These are phyloP conservation scores for Pluvialis apricaria DNA, from an alignment of 2,113 vertebrate genomes.

Conservation along the genomic window DNA sequence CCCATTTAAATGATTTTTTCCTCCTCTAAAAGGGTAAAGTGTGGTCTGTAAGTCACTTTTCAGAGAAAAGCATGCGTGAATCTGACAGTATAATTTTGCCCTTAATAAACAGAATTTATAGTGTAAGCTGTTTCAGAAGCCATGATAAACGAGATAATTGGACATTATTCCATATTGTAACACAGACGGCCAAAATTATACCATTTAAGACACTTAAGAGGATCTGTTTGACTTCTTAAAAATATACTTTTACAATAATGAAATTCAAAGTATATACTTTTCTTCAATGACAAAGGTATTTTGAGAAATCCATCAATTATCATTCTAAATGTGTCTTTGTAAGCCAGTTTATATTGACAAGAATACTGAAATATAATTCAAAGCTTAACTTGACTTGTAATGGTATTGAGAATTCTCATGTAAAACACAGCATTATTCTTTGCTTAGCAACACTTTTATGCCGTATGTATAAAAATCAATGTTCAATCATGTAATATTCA, in stretches of 20 bases:
- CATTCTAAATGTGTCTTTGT: constrained; percentile 2
- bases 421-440: not conserved
- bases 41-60: constrained; percentile 11
- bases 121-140: constrained; percentile 18
- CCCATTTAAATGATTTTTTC: not conserved
- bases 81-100: constrained; percentile 51
- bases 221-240: constrained; percentile 42
- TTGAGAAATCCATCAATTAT: constrained; percentile 36
- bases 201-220: constrained; percentile 35
- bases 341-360: constrained; percentile 23
- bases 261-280: constrained; percentile 27
- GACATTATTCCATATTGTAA: constrained; percentile 41
- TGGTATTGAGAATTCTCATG: not conserved
- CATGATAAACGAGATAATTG: constrained; percentile 53
- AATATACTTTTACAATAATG: constrained; percentile 20
- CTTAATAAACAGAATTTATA: constrained; percentile 56
- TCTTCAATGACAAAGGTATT: constrained; percentile 16
- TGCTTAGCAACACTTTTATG: not conserved
- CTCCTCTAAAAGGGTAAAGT: not conserved
- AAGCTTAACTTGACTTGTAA: not conserved
- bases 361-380: not conserved
- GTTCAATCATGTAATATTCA: not conserved
- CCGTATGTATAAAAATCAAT: not conserved
- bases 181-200: constrained; percentile 4
- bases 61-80: constrained; percentile 24